Conservation (phyloP, 2,888 invertebrate species). For the Morpho helenor region DNA sequence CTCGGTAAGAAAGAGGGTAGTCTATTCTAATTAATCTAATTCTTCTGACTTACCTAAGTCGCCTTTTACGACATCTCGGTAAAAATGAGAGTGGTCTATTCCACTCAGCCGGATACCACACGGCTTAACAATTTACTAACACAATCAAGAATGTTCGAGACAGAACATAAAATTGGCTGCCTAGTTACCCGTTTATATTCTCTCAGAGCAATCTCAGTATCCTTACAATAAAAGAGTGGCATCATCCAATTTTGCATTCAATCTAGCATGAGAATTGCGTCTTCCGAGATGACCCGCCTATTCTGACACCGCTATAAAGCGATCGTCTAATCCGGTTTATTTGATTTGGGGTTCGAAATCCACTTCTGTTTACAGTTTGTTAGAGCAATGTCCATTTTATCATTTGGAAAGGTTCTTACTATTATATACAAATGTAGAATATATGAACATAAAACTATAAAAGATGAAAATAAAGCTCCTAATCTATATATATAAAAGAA, state of each 20-base stretch:
- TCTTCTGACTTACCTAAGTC: too few species aligned
- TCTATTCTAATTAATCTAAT: too few species aligned
- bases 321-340: conserved; percentile 77
- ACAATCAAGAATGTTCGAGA: conserved; percentile 46
- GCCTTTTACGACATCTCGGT: too few species aligned
- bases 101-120: too few species aligned
- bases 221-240: conserved; percentile 72
- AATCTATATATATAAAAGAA: too few species aligned
- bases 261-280: conserved; percentile 76
- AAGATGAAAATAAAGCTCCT: too few species aligned
- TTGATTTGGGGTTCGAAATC: conserved; percentile 71
- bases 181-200: conserved; percentile 36
- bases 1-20: too few species aligned
- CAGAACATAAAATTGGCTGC: conserved; percentile 61
- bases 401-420: not conserved
- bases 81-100: too few species aligned
- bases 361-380: conserved; percentile 63
- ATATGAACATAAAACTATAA: too few species aligned
- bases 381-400: conserved; percentile 20
- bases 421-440: too few species aligned
- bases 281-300: conserved; percentile 75
- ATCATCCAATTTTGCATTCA: conserved; percentile 79
- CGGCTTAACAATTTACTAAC: too few species aligned
- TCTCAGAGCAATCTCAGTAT: conserved; percentile 49
- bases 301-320: conserved; percentile 69